Evolutionary conservation across 2,888 invertebrate species (phyloP).

Genomic region (Cantharis rufa): DNA sequence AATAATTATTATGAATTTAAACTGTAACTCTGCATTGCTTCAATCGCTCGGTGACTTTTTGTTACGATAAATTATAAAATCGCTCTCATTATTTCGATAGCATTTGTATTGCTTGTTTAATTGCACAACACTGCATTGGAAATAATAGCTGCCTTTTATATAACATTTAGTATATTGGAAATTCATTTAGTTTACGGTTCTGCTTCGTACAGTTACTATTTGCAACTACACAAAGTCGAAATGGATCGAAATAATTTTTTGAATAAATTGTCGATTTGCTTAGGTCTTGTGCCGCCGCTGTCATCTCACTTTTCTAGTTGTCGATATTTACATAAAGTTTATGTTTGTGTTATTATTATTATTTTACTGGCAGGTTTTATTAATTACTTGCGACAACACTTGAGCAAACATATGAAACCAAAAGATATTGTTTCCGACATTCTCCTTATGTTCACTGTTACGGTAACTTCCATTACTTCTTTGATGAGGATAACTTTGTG

Average conservation of each 20-base stretch:
- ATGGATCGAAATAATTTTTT: neutral
- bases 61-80: no score
- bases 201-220: no score
- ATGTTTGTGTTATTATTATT: neutral
- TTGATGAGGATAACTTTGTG: neutral
- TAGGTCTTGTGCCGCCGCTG: neutral
- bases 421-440: neutral
- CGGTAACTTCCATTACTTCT: neutral
- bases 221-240: no score
- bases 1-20: no score
- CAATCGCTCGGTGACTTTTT: no score
- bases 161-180: no score
- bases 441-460: neutral
- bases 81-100: no score
- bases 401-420: neutral
- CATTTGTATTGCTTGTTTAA: no score
- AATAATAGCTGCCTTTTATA: no score
- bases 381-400: fast-evolving
- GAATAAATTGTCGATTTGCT: neutral
- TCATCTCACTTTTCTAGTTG: neutral
- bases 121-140: no score
- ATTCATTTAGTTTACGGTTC: no score
- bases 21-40: no score
- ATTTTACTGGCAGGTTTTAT: neutral
- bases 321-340: neutral